These are phyloP conservation scores for Prunella fulvescens DNA, from an alignment of 2,113 vertebrate species.

Conservation along the genomic window DNA sequence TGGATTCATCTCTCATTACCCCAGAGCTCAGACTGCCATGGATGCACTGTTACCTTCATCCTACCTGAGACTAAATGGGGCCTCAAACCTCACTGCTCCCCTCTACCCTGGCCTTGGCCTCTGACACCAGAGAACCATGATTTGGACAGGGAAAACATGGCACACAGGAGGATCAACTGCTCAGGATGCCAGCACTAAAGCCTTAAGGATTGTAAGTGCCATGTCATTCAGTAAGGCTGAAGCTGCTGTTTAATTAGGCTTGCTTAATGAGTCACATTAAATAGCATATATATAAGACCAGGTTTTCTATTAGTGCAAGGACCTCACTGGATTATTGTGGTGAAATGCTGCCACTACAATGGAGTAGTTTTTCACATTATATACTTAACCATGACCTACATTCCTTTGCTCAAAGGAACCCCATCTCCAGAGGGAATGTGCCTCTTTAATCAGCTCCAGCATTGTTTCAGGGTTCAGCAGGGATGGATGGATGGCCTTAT, in stretches of 20 bases:
- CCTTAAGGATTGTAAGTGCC: neutral
- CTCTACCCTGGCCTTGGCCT: neutral
- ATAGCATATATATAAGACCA: neutral
- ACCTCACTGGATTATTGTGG: neutral
- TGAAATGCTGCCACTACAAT: constrained; percentile 1
- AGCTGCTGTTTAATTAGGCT: neutral
- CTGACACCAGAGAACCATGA: neutral
- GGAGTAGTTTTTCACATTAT: neutral
- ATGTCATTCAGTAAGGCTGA: neutral
- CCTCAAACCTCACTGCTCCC: neutral
- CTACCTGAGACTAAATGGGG: neutral
- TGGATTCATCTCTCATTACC: neutral
- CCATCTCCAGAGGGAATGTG: neutral
- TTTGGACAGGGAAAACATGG: neutral
- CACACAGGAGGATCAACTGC: neutral
- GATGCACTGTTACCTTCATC: neutral
- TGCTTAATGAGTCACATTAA: constrained; percentile 24
- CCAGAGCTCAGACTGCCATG: neutral
- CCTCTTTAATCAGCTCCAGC: neutral
- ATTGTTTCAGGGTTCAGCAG: neutral
- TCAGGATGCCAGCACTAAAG: neutral
- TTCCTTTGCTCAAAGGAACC: neutral
- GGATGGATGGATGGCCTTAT: neutral
- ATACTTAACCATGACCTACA: constrained; percentile 28
- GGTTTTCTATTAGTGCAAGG: neutral